phyloP scores from a whole-genome alignment of 2,888 invertebrate species.

The Drosophila borealis region DNA sequence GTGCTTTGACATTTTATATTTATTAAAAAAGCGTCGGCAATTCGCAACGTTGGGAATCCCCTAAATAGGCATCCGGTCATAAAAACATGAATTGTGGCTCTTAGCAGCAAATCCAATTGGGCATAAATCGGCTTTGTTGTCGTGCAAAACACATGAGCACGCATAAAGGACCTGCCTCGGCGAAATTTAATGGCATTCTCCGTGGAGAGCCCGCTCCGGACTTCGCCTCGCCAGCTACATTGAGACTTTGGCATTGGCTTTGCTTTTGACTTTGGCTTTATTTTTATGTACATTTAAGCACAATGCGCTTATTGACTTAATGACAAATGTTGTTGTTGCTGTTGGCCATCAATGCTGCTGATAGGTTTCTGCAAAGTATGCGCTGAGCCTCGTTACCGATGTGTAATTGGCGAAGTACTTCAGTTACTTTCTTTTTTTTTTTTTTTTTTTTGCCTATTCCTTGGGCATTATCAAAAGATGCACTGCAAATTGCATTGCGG shows the following conservation, averaged over 20 bases:
- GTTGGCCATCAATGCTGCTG: conserved; percentile 61
- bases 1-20: conserved; percentile 72
- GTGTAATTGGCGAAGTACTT: conserved; percentile 63
- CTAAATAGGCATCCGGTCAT: conserved; percentile 78
- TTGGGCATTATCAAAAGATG: conserved; percentile 49
- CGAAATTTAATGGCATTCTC: conserved; percentile 45
- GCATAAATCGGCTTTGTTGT: conserved; percentile 78
- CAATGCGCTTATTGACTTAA: conserved; percentile 81
- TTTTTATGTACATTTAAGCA: conserved; percentile 78
- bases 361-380: conserved; percentile 7
- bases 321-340: conserved; percentile 75
- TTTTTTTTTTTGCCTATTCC: conserved; percentile 13
- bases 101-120: conserved; percentile 80
- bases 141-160: conserved; percentile 58
- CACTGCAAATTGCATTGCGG: conserved; percentile 75
- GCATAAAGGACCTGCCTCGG: conserved; percentile 27
- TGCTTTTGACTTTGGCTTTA: conserved; percentile 50
- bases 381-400: conserved; percentile 27
- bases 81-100: conserved; percentile 81
- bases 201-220: too few relatives aligned
- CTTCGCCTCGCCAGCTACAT: neutral
- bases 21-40: conserved; percentile 68
- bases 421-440: conserved; percentile 12
- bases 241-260: neutral
- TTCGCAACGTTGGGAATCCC: conserved; percentile 43